These are phyloP conservation scores for Capitulum mitella DNA, from an alignment of 2,888 invertebrate genomes.

Conservation along the genomic window DNA sequence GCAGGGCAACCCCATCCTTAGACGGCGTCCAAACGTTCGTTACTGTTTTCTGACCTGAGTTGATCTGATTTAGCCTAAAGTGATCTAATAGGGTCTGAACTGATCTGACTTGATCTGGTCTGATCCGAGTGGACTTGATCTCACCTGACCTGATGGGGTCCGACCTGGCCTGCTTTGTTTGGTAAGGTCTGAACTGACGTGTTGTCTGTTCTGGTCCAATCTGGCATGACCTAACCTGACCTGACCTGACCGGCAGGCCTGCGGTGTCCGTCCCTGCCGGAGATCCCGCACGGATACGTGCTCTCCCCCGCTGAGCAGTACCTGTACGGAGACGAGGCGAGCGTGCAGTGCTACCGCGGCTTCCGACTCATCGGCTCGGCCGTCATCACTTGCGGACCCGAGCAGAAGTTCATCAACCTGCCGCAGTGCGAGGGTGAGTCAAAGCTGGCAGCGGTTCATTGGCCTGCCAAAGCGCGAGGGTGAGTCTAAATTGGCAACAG, in stretches of 20 bases:
- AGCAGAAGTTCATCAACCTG: conserved; percentile 70
- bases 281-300: conserved; percentile 78
- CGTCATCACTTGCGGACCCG: conserved; percentile 74
- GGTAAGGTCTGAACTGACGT: too few species aligned
- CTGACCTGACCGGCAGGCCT: conserved; percentile 33
- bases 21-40: too few species aligned
- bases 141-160: too few species aligned
- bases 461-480: background rate
- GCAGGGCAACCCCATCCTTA: too few species aligned
- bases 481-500: too few species aligned
- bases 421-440: conserved; percentile 69
- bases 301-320: conserved; percentile 69
- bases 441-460: background rate
- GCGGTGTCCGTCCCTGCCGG: conserved; percentile 38
- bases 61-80: too few species aligned
- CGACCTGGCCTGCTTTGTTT: too few species aligned
- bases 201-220: too few species aligned
- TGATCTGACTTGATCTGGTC: too few species aligned
- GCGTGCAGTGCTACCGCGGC: conserved; percentile 84
- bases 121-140: too few species aligned
- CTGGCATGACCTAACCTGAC: background rate
- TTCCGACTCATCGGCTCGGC: conserved; percentile 73
- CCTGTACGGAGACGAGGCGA: conserved; percentile 79
- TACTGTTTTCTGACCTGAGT: too few species aligned
- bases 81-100: too few species aligned